Conservation (phyloP, 2,797 vertebrate species). For the Micromesistius poutassou region DNA sequence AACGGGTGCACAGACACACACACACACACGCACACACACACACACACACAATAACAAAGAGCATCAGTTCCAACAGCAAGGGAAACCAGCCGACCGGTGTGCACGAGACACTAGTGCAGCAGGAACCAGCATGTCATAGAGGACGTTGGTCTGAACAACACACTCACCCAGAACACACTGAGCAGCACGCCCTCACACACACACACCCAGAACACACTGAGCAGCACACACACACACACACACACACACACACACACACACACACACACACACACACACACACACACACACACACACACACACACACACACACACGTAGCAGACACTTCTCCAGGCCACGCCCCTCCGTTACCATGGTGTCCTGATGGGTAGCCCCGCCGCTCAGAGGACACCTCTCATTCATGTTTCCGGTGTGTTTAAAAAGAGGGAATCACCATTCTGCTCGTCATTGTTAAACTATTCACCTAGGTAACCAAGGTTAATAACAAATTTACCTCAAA, state of each 20-base stretch:
- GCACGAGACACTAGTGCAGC: neutral
- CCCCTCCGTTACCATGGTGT: neutral
- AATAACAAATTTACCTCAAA: too few species aligned
- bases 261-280: too few species aligned
- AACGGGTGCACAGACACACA: neutral
- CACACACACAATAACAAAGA: neutral
- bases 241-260: too few species aligned
- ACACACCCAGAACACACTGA: too few species aligned
- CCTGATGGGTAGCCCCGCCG: neutral
- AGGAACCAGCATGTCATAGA: neutral
- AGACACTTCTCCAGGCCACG: neutral
- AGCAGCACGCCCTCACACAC: constrained; percentile 37
- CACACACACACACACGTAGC: neutral
- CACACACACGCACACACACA: neutral
- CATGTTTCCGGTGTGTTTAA: neutral
- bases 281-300: too few species aligned
- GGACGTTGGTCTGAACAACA: neutral
- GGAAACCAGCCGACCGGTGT: neutral
- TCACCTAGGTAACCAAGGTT: neutral
- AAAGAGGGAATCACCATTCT: neutral
- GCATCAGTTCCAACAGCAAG: neutral
- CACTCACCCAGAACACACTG: neutral
- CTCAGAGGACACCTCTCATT: neutral
- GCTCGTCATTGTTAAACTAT: neutral
- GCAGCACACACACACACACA: too few species aligned